Evolutionary conservation across 2,797 vertebrate genomes (phyloP).

Genomic region (Hemibagrus guttatus): DNA sequence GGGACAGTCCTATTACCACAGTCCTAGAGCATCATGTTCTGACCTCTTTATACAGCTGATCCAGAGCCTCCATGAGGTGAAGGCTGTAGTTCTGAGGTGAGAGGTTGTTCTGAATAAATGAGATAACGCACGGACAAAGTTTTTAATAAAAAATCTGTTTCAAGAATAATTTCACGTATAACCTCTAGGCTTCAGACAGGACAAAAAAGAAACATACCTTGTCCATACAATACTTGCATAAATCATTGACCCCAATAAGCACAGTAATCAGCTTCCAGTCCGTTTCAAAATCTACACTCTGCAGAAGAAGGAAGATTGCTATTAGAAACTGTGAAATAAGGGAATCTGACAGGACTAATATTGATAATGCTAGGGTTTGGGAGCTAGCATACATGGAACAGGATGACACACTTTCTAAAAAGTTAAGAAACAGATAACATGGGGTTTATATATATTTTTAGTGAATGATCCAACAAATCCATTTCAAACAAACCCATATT

Average conservation of each 20-base stretch:
- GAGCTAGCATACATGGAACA: background rate
- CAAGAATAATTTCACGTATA: background rate
- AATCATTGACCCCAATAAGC: conserved; percentile 81
- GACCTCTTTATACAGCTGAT: conserved; percentile 84
- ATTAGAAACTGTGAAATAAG: background rate
- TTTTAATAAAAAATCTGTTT: no score
- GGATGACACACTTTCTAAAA: background rate
- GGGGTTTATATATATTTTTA: background rate
- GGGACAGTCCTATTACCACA: background rate
- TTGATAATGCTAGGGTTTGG: background rate
- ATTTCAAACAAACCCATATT: background rate
- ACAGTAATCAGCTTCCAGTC: conserved; percentile 94
- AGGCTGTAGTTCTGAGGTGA: conserved; percentile 77
- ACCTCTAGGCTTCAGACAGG: background rate
- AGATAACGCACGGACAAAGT: background rate
- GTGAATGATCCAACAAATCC: background rate
- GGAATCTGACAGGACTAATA: background rate
- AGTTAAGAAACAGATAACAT: background rate
- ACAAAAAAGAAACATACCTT: conserved; percentile 71
- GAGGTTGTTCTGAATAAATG: conserved; percentile 71
- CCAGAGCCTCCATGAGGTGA: conserved; percentile 79
- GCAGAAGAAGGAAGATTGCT: background rate
- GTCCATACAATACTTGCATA: conserved; percentile 85
- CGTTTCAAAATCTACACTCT: conserved; percentile 82
- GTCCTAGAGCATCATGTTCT: conserved; percentile 16